Base-by-base conservation (phyloP, 2,888 invertebrate species). In the Sialis lutaria region DNA sequence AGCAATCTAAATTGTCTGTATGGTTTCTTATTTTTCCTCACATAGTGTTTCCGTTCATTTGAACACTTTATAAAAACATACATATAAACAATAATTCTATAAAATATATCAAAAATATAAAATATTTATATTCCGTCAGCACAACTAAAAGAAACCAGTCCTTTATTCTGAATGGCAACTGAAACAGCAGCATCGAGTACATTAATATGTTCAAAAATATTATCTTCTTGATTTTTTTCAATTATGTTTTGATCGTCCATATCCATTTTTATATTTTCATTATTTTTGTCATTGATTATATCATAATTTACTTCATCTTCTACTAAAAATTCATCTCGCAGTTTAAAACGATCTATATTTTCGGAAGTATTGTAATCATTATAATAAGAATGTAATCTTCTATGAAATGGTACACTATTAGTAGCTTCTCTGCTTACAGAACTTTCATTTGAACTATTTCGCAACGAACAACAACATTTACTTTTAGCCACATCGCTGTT, bases 141-240 rank as follows among this genome's bases (percentile, higher is more conserved):
- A 37, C 37, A 37, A 37, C 12, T 37, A 37, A 37, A 37, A 37
- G 37, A 37, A 37, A 12, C 12, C 37, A 82, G 64, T 32, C 82
- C 82, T 63, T 82, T 82, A 59, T 78, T 79, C 58, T 79, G 75
- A 52, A 83, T 82, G 33, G 82, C 82, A 56, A 75, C 78, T 40
- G 77, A 70, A n/a, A 82, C 79, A n/a, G 82, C 82, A 44, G 77
- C 70, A 64, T 79, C 78, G 53, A 82, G 63, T 57, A 82, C 77
- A 56, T 80, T 77, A 59, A 63, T 68, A 52, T 68, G 64, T 56
- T 57, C 59, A 10, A 53, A 54, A 47, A 55, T 55, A 45, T 48
- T 48, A 56, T 57, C 59, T 7, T 53, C 54, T 45, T 56, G 54
- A 43, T 49, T 47, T 34, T 46, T 46, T 34, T 31, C 10, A 39